Percentiles rank a stretch among this genome's conserved stretches.
These are phyloP conservation scores for Melipona bicolor DNA, from an alignment of 2,888 invertebrate genomes.

Conservation along the genomic window DNA sequence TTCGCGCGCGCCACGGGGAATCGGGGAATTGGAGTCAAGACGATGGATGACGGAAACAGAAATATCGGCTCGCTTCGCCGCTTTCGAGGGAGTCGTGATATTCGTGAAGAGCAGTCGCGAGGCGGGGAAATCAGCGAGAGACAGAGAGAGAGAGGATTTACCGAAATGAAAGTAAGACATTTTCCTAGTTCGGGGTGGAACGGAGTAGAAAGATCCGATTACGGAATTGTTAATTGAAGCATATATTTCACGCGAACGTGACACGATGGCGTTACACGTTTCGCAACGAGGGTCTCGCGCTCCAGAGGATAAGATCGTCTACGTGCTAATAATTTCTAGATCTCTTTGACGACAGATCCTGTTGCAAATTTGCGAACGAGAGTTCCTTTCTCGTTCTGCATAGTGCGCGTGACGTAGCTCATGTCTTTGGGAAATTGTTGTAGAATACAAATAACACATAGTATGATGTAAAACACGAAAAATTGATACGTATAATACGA, in stretches of 20 bases:
- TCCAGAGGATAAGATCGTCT: background rate
- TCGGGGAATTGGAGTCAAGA: background rate
- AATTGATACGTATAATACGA: too few relatives aligned
- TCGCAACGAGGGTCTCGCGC: background rate
- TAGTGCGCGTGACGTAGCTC: too few relatives aligned
- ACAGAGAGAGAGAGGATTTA: background rate
- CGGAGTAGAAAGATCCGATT: background rate
- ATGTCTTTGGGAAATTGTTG: too few relatives aligned
- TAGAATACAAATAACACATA: too few relatives aligned
- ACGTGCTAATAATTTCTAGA: background rate
- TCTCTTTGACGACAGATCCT: background rate
- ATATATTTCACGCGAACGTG: background rate
- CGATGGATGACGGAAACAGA: background rate
- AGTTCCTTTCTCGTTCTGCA: too few relatives aligned
- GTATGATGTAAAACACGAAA: too few relatives aligned
- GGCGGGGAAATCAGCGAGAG: background rate
- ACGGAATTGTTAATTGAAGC: background rate
- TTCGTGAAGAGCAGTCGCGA: background rate
- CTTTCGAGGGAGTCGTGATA: background rate
- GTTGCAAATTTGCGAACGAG: too few relatives aligned
- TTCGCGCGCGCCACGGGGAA: background rate
- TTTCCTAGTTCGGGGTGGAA: background rate
- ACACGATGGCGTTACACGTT: background rate
- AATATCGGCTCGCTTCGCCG: background rate
- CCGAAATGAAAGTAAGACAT: background rate